Evolutionary conservation across 92 coral and sea anemone genomes (phyloP).

Genomic region (Phymanthus crucifer): DNA sequence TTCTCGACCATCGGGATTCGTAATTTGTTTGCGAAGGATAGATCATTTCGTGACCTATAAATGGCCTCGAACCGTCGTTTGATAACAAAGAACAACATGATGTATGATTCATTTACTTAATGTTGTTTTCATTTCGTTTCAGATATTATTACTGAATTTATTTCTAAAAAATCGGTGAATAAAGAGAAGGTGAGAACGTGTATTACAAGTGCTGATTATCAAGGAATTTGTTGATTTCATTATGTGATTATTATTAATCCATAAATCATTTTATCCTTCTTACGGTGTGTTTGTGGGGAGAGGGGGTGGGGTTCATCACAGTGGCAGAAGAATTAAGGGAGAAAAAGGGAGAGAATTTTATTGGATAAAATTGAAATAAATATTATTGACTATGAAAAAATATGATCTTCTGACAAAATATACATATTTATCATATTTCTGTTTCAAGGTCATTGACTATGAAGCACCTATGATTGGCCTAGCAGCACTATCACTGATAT

Average conservation of each 20-base stretch:
- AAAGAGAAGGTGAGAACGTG: constrained; percentile 16
- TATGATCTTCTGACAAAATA: no score
- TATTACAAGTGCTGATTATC: neutral
- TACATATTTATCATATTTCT: neutral
- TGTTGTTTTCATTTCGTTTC: neutral
- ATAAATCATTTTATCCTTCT: no score
- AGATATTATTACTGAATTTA: constrained; percentile 14
- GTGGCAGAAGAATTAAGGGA: no score
- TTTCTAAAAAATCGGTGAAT: neutral
- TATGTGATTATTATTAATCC: no score
- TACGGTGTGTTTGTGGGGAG: no score
- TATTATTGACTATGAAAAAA: no score
- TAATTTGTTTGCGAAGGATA: neutral
- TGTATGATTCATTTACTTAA: neutral
- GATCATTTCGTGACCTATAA: neutral
- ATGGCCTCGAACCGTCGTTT: neutral
- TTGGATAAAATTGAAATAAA: no score
- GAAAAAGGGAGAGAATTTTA: no score
- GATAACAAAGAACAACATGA: neutral
- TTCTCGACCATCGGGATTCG: neutral
- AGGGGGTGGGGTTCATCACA: no score
- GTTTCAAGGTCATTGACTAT: constrained; percentile 62
- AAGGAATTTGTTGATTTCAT: neutral
- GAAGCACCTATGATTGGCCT: constrained; percentile 67
- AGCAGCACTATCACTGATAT: constrained; percentile 58